Evolutionary conservation across 2,113 vertebrate genomes (phyloP).

Genomic region (Spizaetus ornatus): DNA sequence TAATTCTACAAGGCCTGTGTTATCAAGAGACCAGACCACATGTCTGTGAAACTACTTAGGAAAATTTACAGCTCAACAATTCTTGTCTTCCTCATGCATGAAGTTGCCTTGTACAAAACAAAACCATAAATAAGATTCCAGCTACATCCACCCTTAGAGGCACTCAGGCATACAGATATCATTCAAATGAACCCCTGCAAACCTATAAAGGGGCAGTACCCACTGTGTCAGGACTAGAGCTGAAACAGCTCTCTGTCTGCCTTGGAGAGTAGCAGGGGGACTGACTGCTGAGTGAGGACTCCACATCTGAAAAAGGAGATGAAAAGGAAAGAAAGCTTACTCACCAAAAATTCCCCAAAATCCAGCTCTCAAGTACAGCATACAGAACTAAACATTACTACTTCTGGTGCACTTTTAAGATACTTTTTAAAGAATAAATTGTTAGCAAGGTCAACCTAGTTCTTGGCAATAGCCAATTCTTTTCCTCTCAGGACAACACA

Average conservation of each 20-base stretch:
- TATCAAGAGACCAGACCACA: not conserved
- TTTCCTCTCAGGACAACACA: not conserved
- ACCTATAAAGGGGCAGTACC: slow-evolving; percentile 1
- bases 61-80: not conserved
- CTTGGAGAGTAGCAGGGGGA: slow-evolving; percentile 67
- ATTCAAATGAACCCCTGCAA: not conserved
- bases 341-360: not conserved
- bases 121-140: not conserved
- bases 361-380: not conserved
- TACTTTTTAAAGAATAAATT: not conserved
- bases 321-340: not conserved
- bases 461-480: not conserved
- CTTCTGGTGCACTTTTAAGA: not conserved
- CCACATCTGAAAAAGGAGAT: slow-evolving; percentile 28
- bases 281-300: slow-evolving; percentile 44
- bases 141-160: not conserved
- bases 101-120: not conserved
- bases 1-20: not conserved
- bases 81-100: not conserved
- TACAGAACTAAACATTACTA: not conserved
- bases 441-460: not conserved
- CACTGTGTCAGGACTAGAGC: slow-evolving; percentile 74
- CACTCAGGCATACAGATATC: not conserved
- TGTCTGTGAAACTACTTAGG: not conserved
- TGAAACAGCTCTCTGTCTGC: slow-evolving; percentile 64